Base-by-base conservation (phyloP, 2,113 vertebrate species). In the Erythrocercus mccallii region DNA sequence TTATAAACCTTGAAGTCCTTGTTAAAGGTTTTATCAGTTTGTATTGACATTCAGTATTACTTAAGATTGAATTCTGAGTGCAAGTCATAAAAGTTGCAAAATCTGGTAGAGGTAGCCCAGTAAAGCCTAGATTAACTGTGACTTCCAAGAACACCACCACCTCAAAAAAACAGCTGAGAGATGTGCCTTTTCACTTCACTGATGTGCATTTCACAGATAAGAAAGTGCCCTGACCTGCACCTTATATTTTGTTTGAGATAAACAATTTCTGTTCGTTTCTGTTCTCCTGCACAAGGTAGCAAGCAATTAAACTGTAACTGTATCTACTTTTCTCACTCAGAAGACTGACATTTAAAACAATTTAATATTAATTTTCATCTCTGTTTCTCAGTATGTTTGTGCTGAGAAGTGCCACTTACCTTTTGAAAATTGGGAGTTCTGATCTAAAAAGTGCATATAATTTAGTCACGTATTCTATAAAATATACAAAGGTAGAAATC, bases 361-460 rank as follows among this genome's bases (percentile, higher is more conserved):
- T 88, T 82, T 38, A 70, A 23, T 88, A 86, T 88, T 92, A 95
- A 95, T 97, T 95, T 88, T 91, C 66, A 40, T 86, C 86, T 85
- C 65, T 94, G 37, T 87, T 95, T 95, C 70, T 91, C 66, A 66
- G 27, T 80, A 33, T 92, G 45, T 65, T 96, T 42, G 1, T 77
- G 50, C 87, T 96, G 81, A 62, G 84, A 95, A 94, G 33, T 90
- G 62, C 78, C 86, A 54, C 84, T 73, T 79, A 51, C 5, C 76
- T 30, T 93, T 71, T 54, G 85, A 82, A 88, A 94, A 88, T 76
- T 61, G 6, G 1, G 40, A 76, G 57, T 94, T 86, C 53, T 82
- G 38, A 77, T 94, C 78, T 85, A 31, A 72, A 77, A 90, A 88
- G 38, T 80, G 10, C 4, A 0, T 90, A 25, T 65, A 76, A 89